Conservation (phyloP, 1,140 invertebrate genomes). For the Drosophila truncata region DNA sequence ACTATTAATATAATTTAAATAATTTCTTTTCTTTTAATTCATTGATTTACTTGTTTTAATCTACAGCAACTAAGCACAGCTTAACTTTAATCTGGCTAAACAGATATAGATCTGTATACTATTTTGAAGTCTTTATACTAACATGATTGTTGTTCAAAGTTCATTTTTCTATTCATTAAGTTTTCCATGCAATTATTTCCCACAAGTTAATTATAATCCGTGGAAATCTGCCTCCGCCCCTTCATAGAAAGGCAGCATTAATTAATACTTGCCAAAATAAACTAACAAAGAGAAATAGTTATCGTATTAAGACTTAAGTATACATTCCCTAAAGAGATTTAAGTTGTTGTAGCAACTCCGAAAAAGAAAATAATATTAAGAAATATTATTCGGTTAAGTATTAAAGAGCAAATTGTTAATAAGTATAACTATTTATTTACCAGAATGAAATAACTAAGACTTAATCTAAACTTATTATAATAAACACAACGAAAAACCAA, state of each 20-base stretch:
- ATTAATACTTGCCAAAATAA: slow-evolving; percentile 1
- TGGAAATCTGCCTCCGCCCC: neutral
- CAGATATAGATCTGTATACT: neutral
- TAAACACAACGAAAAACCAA: neutral
- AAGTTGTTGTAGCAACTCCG: neutral
- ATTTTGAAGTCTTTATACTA: neutral
- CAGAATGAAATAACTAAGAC: neutral
- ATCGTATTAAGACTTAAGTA: neutral
- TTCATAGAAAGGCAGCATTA: neutral
- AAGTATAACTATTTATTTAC: too few relatives aligned
- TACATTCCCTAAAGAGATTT: neutral
- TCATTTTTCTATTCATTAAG: slow-evolving; percentile 4
- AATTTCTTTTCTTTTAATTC: neutral
- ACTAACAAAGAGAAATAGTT: slow-evolving; percentile 4
- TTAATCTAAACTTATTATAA: neutral
- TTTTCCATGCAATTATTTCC: slow-evolving; percentile 13
- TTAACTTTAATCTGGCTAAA: neutral
- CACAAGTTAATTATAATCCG: slow-evolving; percentile 9
- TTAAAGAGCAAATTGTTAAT: too few relatives aligned
- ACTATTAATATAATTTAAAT: neutral
- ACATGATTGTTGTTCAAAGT: slow-evolving; percentile 2
- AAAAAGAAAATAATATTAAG: neutral
- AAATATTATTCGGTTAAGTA: too few relatives aligned
- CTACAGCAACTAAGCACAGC: too few relatives aligned
- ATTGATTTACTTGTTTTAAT: neutral